Conservation (phyloP, 2,797 vertebrate species). For the Delichon dasypus region DNA sequence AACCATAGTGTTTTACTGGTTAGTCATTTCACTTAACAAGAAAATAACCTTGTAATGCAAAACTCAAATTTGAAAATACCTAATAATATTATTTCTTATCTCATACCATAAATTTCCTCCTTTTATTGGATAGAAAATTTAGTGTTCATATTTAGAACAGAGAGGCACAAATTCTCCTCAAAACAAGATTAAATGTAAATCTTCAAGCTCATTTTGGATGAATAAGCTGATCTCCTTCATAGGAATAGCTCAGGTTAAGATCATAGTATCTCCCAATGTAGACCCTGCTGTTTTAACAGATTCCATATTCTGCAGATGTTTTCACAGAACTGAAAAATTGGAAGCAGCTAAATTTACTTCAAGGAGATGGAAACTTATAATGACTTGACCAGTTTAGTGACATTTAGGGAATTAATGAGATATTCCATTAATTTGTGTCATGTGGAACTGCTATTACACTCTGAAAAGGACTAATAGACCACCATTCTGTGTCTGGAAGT, state of each 20-base stretch:
- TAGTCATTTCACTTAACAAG: background rate
- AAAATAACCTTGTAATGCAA: background rate
- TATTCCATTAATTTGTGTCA: slow-evolving; percentile 29
- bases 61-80: background rate
- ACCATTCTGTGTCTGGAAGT: slow-evolving; percentile 13
- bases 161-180: background rate
- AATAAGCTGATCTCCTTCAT: background rate
- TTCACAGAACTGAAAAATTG: slow-evolving; percentile 5
- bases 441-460: background rate
- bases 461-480: background rate
- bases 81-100: background rate
- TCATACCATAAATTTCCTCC: background rate
- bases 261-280: background rate
- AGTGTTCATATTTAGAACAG: background rate
- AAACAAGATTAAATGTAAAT: background rate
- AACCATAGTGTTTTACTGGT: background rate
- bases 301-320: background rate
- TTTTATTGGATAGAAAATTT: background rate
- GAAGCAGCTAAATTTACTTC: slow-evolving; percentile 22
- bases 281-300: background rate
- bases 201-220: background rate
- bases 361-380: slow-evolving; percentile 8
- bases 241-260: background rate
- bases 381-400: background rate
- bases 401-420: slow-evolving; percentile 49